A percentile compares a stretch with the other conserved stretches of the same genome.
Conservation (phyloP, 2,113 vertebrate genomes). For the Mastomys natalensis region DNA sequence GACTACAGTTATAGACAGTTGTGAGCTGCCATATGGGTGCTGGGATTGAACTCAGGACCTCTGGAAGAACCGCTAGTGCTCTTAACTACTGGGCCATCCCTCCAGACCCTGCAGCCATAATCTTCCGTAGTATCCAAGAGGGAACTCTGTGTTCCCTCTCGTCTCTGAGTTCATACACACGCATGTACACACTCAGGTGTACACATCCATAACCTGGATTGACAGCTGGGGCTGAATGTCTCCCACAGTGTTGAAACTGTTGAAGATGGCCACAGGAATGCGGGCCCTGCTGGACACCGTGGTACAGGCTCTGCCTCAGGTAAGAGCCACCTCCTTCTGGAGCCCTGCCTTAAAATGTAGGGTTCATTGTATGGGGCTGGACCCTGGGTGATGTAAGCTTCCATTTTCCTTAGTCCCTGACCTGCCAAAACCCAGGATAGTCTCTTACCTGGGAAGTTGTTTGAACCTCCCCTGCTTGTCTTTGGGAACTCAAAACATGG, state of each 20-base stretch:
- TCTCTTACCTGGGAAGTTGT: background rate
- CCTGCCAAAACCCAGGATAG: background rate
- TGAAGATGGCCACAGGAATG: slow-evolving; percentile 96
- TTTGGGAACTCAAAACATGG: background rate
- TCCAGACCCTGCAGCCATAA: background rate
- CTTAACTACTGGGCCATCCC: background rate
- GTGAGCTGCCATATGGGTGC: background rate
- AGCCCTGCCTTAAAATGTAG: background rate
- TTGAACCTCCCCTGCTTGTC: no score
- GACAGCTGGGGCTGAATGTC: slow-evolving; percentile 62
- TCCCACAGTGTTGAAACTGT: slow-evolving; percentile 91
- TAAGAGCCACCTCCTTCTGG: slow-evolving; percentile 69
- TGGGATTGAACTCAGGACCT: background rate
- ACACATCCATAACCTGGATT: background rate
- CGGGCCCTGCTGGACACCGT: slow-evolving; percentile 93
- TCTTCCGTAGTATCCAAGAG: accelerated
- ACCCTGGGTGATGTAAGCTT: background rate
- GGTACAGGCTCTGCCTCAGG: slow-evolving; percentile 94
- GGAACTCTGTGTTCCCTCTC: background rate
- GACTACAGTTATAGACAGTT: background rate
- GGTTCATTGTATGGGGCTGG: accelerated
- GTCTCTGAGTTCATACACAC: accelerated
- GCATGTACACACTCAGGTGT: accelerated
- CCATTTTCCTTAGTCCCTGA: background rate
- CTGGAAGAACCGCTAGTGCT: background rate